Evolutionary conservation across 1,140 invertebrate genomes (phyloP), one percentile per base, ranked within the genome.

Genomic region (Aphelenchoides besseyi): DNA sequence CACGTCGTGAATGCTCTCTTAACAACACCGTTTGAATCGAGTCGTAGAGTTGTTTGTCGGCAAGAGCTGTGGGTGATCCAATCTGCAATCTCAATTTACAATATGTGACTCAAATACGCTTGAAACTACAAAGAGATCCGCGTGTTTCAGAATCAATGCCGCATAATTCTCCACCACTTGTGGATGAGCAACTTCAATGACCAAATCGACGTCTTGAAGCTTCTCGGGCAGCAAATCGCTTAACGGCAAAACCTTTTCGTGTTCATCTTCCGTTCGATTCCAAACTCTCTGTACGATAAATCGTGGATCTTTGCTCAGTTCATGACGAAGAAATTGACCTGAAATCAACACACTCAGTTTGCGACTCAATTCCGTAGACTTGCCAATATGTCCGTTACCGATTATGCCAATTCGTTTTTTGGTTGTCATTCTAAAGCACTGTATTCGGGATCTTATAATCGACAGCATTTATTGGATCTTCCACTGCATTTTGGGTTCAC

Each of bases 101-200:
- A n/a, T 79, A 73, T 61, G 29, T 23, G 1, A 29, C 30, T 64
- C 62, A 64, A 64, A 32, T 3, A 59, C 5, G 5, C 32, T 12
- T 48, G 30, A 66, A 37, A 68, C 76, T 79, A 88, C 87, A 85
- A 88, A 85, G 71, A 86, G 87, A 76, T 88, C 86, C 12, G 85
- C 80, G 71, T 85, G 62, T 28, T 83, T 33, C 9, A 89, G 75
- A 76, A 89, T 88, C 3, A 73, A n/a, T 12, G 79, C 73, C 12
- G 87, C 88, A 80, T 85, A 87, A 70, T 87, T 64, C 64, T 85
- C 72, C 2, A 87, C 85, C n/a, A 89, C 86, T 55, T 78, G 74
- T 9, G 89, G 89, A 84, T 89, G 89, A 32, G 88, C 87, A 0
- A 89, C 89, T 83, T 89, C 89, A 16, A 89, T 87, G 68, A 89